Evolutionary conservation across 1,140 invertebrate species (phyloP).

Genomic region (Brachionus plicatilis): DNA sequence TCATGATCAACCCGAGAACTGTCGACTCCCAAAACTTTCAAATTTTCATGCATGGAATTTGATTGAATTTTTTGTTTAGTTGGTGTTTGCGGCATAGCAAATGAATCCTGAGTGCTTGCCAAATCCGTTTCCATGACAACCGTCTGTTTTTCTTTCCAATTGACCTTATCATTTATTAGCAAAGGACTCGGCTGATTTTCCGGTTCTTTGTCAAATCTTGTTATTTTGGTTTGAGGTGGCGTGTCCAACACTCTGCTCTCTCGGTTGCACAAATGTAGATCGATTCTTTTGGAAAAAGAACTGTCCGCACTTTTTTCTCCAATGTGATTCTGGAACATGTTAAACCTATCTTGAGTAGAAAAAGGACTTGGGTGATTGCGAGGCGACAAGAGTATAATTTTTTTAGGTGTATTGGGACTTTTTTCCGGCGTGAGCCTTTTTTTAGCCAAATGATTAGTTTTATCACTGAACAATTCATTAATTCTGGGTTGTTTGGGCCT

Average conservation of each 20-base stretch:
- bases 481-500: neutral
- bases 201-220: neutral
- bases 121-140: neutral
- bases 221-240: neutral
- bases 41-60: neutral
- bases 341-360: neutral
- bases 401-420: conserved; percentile 4
- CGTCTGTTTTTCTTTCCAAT: neutral
- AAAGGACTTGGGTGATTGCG: neutral
- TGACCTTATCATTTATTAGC: neutral
- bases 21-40: neutral
- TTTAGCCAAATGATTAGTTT: neutral
- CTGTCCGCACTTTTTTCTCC: neutral
- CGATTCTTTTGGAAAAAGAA: neutral
- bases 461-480: neutral
- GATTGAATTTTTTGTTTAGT: neutral
- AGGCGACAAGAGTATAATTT: neutral
- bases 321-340: conserved; percentile 34
- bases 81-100: neutral
- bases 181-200: neutral
- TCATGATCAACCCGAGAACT: neutral
- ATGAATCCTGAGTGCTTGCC: neutral
- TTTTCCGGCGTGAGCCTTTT: neutral
- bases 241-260: neutral
- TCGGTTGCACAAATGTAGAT: conserved; percentile 30